Evolutionary conservation across 2,888 invertebrate species (phyloP).

Genomic region (Onthophagus sagittarius): DNA sequence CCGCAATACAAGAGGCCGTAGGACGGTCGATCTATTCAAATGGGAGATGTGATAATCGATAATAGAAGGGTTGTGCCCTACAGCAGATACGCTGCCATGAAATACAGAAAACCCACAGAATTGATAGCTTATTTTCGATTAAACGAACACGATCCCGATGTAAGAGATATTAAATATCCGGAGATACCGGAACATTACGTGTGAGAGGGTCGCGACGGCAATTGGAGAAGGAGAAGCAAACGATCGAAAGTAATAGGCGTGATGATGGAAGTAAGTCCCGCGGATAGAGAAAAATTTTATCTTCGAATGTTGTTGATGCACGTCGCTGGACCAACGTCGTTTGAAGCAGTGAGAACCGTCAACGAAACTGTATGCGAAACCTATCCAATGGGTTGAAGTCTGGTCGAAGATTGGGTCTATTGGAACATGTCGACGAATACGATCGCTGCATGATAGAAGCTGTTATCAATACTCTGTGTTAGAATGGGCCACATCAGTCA

Average conservation of each 20-base stretch:
- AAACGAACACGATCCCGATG: conserved; percentile 27
- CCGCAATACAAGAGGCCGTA: neutral
- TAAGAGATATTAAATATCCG: conserved; percentile 24
- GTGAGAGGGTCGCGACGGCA: no score
- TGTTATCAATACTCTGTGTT: no score
- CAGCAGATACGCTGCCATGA: no score
- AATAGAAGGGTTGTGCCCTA: neutral
- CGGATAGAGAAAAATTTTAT: conserved; percentile 24
- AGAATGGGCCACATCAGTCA: no score
- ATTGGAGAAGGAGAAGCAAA: no score
- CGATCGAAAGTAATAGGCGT: conserved; percentile 29
- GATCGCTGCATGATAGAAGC: conserved; percentile 2
- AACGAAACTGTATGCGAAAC: conserved; percentile 25
- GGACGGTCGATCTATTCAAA: neutral
- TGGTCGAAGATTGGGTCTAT: neutral
- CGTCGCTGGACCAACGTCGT: conserved; percentile 30
- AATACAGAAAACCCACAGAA: no score
- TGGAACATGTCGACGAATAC: neutral
- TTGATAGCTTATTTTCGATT: conserved; percentile 33
- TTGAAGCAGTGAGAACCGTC: conserved; percentile 34
- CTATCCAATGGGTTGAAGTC: neutral
- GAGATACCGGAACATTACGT: no score
- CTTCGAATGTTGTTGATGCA: conserved; percentile 30
- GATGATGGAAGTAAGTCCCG: neutral
- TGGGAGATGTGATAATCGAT: neutral